Evolutionary conservation across 2,797 vertebrate genomes (phyloP).

Genomic region (Spatula versicolor): DNA sequence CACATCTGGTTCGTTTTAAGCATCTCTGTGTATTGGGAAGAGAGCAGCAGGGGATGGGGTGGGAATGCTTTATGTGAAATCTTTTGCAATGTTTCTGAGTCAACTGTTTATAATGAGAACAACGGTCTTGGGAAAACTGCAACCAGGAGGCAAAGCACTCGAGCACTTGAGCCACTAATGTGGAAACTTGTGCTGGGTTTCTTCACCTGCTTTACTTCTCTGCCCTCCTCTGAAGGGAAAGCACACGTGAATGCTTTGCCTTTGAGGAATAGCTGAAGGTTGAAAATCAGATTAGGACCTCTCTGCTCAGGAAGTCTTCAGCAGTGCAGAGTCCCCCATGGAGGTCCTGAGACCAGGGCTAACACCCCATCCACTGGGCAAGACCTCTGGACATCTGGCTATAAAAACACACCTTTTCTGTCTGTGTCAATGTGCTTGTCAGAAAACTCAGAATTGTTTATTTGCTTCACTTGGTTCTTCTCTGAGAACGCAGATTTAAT

Average conservation of each 20-base stretch:
- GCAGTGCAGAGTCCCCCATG: accelerated
- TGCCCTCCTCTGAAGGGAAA: not conserved
- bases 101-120: conserved; percentile 59
- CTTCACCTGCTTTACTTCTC: not conserved
- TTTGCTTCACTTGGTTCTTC: not conserved
- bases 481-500: not conserved
- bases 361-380: not conserved
- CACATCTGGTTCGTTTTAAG: conserved; percentile 77
- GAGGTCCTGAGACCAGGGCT: not conserved
- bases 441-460: not conserved
- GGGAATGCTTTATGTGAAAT: conserved; percentile 57
- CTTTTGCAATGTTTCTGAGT: conserved; percentile 42
- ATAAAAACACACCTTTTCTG: not conserved
- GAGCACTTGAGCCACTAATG: conserved; percentile 36
- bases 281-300: not conserved
- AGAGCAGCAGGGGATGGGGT: conserved; percentile 41
- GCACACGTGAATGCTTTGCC: not conserved
- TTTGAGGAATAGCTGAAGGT: not conserved
- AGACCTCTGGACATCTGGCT: not conserved
- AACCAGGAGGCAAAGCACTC: conserved; percentile 47
- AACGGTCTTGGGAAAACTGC: conserved; percentile 59
- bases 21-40: conserved; percentile 38
- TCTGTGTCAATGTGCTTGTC: not conserved
- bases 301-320: not conserved
- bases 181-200: conserved; percentile 35